phyloP scores from a whole-genome alignment of 2,113 vertebrate species.

The Choloepus hoffmanni region DNA sequence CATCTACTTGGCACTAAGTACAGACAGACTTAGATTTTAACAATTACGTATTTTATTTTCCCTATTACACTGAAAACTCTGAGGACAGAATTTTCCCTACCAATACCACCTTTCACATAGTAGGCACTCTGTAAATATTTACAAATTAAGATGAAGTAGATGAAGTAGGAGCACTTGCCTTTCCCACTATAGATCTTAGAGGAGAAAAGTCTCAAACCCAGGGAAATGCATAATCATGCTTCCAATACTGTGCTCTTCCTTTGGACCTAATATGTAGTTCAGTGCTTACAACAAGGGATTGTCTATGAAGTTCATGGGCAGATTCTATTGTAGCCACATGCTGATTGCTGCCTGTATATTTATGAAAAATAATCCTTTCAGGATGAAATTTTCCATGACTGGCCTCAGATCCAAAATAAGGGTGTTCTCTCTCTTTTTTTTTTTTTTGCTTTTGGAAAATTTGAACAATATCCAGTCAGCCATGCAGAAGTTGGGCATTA shows the following conservation, averaged over 20 bases:
- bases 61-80: not conserved
- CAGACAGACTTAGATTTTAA: not conserved
- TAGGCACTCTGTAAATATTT: not conserved
- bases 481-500: conserved; percentile 69
- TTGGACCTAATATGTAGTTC: not conserved
- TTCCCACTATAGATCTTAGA: not conserved
- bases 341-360: conserved; percentile 46
- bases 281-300: not conserved
- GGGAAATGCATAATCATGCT: conserved; percentile 14
- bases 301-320: not conserved
- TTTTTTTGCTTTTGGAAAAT: conserved; percentile 70
- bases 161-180: not conserved
- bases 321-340: conserved; percentile 30
- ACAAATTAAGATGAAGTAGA: not conserved
- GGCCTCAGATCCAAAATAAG: conserved; percentile 72
- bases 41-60: not conserved
- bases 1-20: not conserved
- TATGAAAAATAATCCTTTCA: conserved; percentile 74
- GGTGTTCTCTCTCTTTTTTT: conserved; percentile 1
- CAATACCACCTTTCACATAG: conserved; percentile 16
- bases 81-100: not conserved
- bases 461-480: conserved; percentile 77
- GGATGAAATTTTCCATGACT: conserved; percentile 80
- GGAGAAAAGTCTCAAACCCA: not conserved
- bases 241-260: not conserved